A percentile compares a stretch with the other conserved stretches of the same genome.
These are phyloP conservation scores for Cylloceria caligata DNA, from an alignment of 2,888 invertebrate genomes.

Conservation along the genomic window DNA sequence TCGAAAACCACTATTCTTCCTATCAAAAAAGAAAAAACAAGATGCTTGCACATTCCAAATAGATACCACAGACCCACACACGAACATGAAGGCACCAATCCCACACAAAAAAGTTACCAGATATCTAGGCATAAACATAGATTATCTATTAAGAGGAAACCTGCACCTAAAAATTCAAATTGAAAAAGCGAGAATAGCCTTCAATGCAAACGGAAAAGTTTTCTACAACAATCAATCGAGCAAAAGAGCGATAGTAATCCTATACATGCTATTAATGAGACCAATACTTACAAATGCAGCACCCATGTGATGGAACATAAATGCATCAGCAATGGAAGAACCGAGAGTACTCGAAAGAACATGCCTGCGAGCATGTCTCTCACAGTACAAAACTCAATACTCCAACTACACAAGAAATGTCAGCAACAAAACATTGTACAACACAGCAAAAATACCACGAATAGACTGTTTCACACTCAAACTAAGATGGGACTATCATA, in stretches of 20 bases:
- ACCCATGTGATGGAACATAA: background rate
- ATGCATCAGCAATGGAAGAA: background rate
- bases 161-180: background rate
- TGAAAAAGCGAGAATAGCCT: background rate
- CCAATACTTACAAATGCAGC: background rate
- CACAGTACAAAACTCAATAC: background rate
- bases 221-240: background rate
- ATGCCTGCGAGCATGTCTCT: background rate
- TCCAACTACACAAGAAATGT: background rate
- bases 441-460: constrained; percentile 7
- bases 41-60: too few relatives aligned
- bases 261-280: background rate
- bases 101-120: too few relatives aligned
- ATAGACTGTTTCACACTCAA: constrained; percentile 26
- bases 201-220: background rate
- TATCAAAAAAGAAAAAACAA: too few relatives aligned
- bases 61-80: too few relatives aligned
- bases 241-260: background rate
- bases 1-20: too few relatives aligned
- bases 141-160: too few relatives aligned
- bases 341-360: background rate
- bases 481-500: constrained; percentile 18
- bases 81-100: too few relatives aligned
- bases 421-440: constrained; percentile 19
- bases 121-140: too few relatives aligned